These are phyloP conservation scores for Cassiopea xamachana DNA, from an alignment of 30 jellyfish, hydroid and myxozoan species.

Conservation along the genomic window DNA sequence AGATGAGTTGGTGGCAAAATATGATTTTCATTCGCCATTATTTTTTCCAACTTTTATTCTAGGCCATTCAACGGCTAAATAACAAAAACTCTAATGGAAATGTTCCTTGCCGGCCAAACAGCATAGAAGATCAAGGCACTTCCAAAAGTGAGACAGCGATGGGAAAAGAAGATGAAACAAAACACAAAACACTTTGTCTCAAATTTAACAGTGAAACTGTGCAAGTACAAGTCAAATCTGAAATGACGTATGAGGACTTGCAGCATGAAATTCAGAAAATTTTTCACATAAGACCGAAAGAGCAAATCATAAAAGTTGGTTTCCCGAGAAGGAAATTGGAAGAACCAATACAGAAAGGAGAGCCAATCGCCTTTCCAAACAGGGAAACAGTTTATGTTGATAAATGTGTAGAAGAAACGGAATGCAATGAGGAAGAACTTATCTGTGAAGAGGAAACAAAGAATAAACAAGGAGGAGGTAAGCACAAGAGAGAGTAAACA, in stretches of 20 bases:
- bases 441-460: background rate
- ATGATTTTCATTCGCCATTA: too few species aligned
- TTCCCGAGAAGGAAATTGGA: conserved; percentile 69
- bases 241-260: conserved; percentile 53
- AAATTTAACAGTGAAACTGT: conserved; percentile 42
- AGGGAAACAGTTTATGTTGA: conserved; percentile 25
- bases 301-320: conserved; percentile 71
- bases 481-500: background rate
- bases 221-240: conserved; percentile 21
- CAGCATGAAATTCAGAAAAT: conserved; percentile 41
- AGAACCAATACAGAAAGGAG: background rate
- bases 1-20: too few species aligned
- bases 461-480: background rate
- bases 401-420: background rate
- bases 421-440: background rate
- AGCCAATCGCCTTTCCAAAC: conserved; percentile 4
- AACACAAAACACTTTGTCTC: conserved; percentile 22
- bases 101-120: too few species aligned
- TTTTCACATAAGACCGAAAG: conserved; percentile 35
- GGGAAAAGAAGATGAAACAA: too few species aligned
- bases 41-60: too few species aligned
- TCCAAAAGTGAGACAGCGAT: too few species aligned
- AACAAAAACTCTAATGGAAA: too few species aligned
- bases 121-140: too few species aligned
- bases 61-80: too few species aligned